A percentile compares a stretch with the other conserved stretches of the same genome.
Evolutionary conservation across 2,888 invertebrate species (phyloP).

Genomic region (Helobdella robusta): DNA sequence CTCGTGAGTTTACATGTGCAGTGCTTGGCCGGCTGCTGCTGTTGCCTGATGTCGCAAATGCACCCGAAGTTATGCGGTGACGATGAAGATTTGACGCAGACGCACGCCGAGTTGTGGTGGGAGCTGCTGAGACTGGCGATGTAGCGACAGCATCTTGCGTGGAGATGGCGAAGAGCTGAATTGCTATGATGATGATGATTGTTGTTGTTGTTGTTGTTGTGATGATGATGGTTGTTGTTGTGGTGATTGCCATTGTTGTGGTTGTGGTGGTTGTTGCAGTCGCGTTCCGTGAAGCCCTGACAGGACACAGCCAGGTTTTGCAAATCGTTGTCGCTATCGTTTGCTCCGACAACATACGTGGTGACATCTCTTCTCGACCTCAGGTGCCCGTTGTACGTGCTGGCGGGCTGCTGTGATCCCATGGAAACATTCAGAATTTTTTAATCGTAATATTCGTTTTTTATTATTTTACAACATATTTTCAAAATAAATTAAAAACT

Average conservation of each 20-base stretch:
- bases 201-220: neutral
- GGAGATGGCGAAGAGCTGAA: neutral
- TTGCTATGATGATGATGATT: neutral
- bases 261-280: neutral
- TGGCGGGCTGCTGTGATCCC: too few species aligned
- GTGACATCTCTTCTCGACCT: too few species aligned
- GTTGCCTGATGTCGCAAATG: neutral
- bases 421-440: too few species aligned
- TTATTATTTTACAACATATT: too few species aligned
- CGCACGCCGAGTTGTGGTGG: neutral
- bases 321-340: neutral
- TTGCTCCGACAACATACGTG: too few species aligned
- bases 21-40: constrained; percentile 2
- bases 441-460: too few species aligned
- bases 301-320: neutral
- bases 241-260: neutral
- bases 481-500: neutral
- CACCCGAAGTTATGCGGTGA: neutral
- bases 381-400: too few species aligned
- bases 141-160: constrained; percentile 8
- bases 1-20: constrained; percentile 1
- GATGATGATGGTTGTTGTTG: neutral
- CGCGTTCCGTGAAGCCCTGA: neutral
- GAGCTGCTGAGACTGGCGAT: neutral
- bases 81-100: neutral